phyloP scores from a whole-genome alignment of 2,113 vertebrate species.

The Cacatua alba region DNA sequence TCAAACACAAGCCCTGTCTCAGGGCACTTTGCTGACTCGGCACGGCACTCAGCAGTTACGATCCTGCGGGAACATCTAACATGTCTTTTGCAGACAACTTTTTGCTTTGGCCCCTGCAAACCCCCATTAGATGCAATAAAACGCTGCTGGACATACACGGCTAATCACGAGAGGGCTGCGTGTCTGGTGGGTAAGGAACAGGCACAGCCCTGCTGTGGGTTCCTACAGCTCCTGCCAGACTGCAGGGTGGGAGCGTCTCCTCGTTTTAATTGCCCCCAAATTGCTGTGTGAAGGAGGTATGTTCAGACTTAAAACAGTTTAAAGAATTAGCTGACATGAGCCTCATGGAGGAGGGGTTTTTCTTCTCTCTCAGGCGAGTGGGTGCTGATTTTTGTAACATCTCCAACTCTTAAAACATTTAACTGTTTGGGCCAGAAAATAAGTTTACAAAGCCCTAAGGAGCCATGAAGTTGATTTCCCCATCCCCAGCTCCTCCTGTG shows the following conservation, averaged over 20 bases:
- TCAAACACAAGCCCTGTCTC: neutral
- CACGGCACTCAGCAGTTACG: rapidly evolving
- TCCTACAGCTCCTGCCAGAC: neutral
- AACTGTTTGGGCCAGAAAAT: neutral
- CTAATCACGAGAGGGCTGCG: rapidly evolving
- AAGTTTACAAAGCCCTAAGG: neutral
- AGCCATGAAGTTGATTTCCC: neutral
- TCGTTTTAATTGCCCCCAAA: neutral
- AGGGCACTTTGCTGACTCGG: neutral
- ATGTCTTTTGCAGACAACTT: neutral
- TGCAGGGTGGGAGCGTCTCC: neutral
- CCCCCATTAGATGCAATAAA: neutral
- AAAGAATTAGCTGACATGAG: neutral
- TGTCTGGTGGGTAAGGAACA: neutral
- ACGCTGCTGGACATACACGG: rapidly evolving
- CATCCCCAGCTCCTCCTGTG: neutral
- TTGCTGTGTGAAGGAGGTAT: neutral
- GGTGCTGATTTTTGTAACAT: neutral
- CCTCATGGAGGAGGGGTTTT: neutral
- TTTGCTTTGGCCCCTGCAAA: neutral
- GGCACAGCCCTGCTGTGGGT: neutral
- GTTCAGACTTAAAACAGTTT: neutral
- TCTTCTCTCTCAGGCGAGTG: rapidly evolving
- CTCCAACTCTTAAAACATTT: neutral
- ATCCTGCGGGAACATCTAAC: neutral